Evolutionary conservation across 2,888 invertebrate species (phyloP), one percentile per base, ranked within the genome.

Genomic region (Strigamia crassipes): DNA sequence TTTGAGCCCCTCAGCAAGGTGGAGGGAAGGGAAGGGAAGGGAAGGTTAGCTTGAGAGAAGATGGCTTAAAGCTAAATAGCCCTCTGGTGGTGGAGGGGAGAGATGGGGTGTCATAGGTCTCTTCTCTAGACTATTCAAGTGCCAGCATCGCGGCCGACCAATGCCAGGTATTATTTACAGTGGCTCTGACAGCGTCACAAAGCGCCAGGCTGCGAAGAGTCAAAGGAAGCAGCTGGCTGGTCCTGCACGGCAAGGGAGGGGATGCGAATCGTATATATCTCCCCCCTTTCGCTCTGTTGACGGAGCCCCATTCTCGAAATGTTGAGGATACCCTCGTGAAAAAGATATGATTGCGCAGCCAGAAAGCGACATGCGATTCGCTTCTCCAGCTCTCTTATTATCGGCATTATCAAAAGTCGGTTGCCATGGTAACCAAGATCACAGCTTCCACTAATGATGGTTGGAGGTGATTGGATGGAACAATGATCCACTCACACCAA

Each of bases 71-170:
- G 73, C 73, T 73, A 73, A 73, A 73, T 73, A 73, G 73, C 73
- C 73, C 73, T 73, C 73, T 73, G 73, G 73, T 73, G 73, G 73
- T 73, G 73, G 73, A 73, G 73, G 73, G 73, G 73, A 73, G 73
- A 73, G 73, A 31, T 73, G 73, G 73, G 73, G 73, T 73, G 73
- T 73, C 73, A 73, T 73, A 73, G 73, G 73, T 73, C 73, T 73
- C 73, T 73, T 73, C 73, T 73, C 73, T 73, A 73, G 73, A 73
- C 73, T 73, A 73, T 73, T 73, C 73, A 73, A 73, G 73, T 73
- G 73, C 73, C 73, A 73, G 73, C 73, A 73, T 73, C 73, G 73
- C 73, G 73, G 73, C 73, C 73, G 73, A 73, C 73, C 73, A 73
- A 73, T 73, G 73, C 73, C 73, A 73, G 73, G 73, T 73, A 73